Percentiles rank a stretch among this genome's conserved stretches.
These are phyloP conservation scores for Lepus townsendii DNA, from an alignment of 2,797 vertebrate genomes.

Conservation along the genomic window DNA sequence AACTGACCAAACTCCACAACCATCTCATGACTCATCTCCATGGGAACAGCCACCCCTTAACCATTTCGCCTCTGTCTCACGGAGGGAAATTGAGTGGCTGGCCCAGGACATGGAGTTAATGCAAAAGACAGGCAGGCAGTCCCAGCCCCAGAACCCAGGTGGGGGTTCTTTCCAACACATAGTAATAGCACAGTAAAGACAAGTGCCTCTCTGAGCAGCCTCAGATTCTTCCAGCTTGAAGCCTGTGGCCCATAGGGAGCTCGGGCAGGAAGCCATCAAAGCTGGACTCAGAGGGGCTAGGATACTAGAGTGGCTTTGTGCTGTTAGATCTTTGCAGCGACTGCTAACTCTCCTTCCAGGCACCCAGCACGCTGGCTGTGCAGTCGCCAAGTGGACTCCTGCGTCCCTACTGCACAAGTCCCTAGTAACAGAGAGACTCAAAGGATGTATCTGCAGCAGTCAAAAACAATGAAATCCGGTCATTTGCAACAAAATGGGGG, in stretches of 20 bases:
- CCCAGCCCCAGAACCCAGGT: neutral
- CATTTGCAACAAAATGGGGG: too few species aligned
- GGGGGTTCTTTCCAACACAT: neutral
- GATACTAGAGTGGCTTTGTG: neutral
- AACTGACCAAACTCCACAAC: neutral
- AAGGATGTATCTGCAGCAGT: neutral
- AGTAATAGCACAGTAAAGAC: too few species aligned
- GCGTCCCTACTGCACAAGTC: neutral
- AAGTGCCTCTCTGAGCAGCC: neutral
- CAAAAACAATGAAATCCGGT: too few species aligned
- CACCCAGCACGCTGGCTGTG: neutral
- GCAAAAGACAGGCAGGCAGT: neutral
- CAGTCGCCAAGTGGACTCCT: neutral
- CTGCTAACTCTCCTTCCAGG: neutral
- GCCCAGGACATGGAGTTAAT: neutral
- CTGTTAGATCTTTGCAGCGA: neutral
- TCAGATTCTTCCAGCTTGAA: neutral
- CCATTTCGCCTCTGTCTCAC: neutral
- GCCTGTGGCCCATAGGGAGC: neutral
- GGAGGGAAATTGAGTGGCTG: neutral
- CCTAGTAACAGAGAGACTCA: neutral
- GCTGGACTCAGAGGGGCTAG: neutral
- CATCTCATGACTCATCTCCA: neutral
- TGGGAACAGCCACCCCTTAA: neutral
- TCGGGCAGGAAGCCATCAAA: neutral